phyloP scores from a whole-genome alignment of 2,113 vertebrate species.

The Channa maculata region DNA sequence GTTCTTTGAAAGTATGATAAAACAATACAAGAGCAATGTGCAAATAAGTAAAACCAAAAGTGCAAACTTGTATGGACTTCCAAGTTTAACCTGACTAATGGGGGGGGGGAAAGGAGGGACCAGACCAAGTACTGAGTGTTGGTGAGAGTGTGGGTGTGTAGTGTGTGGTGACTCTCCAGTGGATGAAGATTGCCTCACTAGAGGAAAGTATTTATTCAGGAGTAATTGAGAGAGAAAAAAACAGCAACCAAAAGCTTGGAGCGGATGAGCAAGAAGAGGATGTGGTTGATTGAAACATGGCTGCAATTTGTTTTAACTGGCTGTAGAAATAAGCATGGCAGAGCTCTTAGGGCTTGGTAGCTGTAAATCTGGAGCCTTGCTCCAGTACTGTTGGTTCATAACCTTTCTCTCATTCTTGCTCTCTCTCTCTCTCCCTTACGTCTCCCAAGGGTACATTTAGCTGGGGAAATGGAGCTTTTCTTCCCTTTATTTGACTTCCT shows the following conservation, averaged over 20 bases:
- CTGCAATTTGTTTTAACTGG: conserved; percentile 85
- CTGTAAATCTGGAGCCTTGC: conserved; percentile 79
- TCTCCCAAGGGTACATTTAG: conserved; percentile 80
- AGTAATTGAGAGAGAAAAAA: conserved; percentile 77
- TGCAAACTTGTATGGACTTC: conserved; percentile 29
- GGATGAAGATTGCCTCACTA: conserved; percentile 63
- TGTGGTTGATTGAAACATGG: conserved; percentile 78
- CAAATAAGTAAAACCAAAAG: not conserved
- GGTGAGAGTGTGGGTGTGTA: conserved; percentile 38
- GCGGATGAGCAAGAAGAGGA: conserved; percentile 70
- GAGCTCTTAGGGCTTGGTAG: conserved; percentile 72
- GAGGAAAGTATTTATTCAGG: conserved; percentile 79
- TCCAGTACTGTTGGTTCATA: conserved; percentile 74
- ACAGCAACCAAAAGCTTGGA: conserved; percentile 60
- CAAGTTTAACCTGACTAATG: conserved; percentile 13
- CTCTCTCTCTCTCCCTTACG: conserved; percentile 66
- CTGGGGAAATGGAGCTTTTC: conserved; percentile 79
- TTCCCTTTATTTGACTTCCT: conserved; percentile 80
- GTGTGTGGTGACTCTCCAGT: conserved; percentile 69
- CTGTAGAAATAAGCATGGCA: conserved; percentile 82
- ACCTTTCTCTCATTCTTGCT: conserved; percentile 72
- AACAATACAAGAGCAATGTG: not conserved
- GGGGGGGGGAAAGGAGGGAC: conserved; percentile 31
- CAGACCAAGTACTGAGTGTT: conserved; percentile 8
- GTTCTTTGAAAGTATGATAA: not conserved